phyloP scores from a whole-genome alignment of 2,797 vertebrate species.

The Xenentodon cancila region DNA sequence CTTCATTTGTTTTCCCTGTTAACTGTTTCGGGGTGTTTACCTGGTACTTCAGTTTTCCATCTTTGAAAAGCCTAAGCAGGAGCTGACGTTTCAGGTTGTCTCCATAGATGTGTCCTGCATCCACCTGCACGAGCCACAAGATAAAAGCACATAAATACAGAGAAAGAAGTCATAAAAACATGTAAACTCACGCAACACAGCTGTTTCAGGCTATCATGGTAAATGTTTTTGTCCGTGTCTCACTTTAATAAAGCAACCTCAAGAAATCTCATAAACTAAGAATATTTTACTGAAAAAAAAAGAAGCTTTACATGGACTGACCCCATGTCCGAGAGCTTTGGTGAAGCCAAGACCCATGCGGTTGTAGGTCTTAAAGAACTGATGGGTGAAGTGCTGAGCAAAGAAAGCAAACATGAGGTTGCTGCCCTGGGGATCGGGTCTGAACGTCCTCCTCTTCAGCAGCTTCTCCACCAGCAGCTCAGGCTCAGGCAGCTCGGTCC shows the following conservation, averaged over 20 bases:
- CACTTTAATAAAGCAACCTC: too few species aligned
- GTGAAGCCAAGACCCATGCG: slow-evolving; percentile 93
- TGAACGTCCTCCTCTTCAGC: slow-evolving; percentile 88
- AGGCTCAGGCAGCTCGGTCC: slow-evolving; percentile 85
- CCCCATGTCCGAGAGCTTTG: slow-evolving; percentile 91
- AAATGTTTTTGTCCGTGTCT: too few species aligned
- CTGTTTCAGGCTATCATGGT: too few species aligned
- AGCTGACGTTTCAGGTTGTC: slow-evolving; percentile 90
- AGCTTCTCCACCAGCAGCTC: slow-evolving; percentile 85
- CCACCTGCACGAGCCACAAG: slow-evolving; percentile 82
- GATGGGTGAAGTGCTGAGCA: slow-evolving; percentile 98
- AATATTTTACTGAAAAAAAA: too few species aligned
- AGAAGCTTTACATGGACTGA: slow-evolving; percentile 71
- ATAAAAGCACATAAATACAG: background rate
- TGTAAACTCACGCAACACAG: background rate
- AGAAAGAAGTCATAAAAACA: background rate
- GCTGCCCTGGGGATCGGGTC: slow-evolving; percentile 88
- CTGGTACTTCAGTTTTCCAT: slow-evolving; percentile 96
- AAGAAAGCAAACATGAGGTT: slow-evolving; percentile 99
- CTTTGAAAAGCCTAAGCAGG: slow-evolving; percentile 87
- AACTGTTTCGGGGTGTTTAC: slow-evolving; percentile 63
- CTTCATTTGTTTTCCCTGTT: background rate
- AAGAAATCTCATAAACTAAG: too few species aligned
- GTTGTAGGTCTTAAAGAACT: slow-evolving; percentile 96
- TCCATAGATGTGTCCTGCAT: slow-evolving; percentile 94